Conservation (phyloP, 2,113 vertebrate species). For the Phalacrocorax pelagicus region DNA sequence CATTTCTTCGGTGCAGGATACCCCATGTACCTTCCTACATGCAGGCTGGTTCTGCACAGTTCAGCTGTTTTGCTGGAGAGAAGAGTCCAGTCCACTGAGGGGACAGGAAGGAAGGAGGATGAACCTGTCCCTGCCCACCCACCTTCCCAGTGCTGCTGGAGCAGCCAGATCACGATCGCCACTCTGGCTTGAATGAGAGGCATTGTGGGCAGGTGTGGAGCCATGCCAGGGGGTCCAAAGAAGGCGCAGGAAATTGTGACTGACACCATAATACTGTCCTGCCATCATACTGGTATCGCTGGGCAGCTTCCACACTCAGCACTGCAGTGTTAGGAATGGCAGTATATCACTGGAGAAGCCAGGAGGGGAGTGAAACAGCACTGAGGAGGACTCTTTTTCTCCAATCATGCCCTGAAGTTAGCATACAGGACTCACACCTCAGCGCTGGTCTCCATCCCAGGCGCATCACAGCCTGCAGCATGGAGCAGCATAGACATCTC, state of each 20-base stretch:
- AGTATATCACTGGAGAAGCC: neutral
- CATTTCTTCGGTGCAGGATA: neutral
- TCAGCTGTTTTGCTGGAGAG: neutral
- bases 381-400: neutral
- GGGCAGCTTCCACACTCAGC: neutral
- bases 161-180: neutral
- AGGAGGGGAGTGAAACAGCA: neutral
- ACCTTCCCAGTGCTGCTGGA: neutral
- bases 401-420: neutral
- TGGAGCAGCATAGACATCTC: neutral
- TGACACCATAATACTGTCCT: neutral
- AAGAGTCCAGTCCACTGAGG: neutral
- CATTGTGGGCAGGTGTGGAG: rapidly evolving
- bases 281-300: neutral
- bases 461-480: rapidly evolving
- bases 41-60: neutral
- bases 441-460: rapidly evolving
- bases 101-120: neutral
- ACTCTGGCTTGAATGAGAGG: neutral
- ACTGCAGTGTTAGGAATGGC: neutral
- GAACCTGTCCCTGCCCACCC: neutral
- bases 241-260: neutral
- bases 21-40: neutral
- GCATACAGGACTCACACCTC: neutral
- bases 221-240: neutral